Base-by-base conservation (phyloP, 2,113 vertebrate species). In the Numida meleagris region DNA sequence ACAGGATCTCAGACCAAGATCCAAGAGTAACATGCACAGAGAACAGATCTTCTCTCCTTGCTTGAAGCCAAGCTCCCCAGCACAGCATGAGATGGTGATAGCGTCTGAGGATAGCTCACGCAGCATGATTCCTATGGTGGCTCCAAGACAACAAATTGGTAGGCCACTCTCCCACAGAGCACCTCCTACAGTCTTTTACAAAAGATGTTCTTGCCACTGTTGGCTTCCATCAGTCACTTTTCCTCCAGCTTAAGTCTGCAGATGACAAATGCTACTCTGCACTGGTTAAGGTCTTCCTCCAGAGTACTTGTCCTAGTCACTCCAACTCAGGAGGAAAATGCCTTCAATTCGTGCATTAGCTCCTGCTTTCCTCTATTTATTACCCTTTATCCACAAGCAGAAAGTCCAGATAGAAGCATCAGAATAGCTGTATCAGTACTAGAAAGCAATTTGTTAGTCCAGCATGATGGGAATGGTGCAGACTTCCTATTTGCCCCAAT, bases 151-250 rank as follows among this genome's bases (percentile, higher is more conserved):
- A 36, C 0, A 2, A 88, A 86, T 15, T 31, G 15, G 9, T 31
- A 17, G 11, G 7, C 68, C 38, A 90, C 23, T 38, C 31, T 92
- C 51, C 68, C 77, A 82, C 51, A 68, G 4, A 55, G 43, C 6
- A 75, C 55, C 46, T 86, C 83, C 36, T 43, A 45, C 31, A 78
- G 43, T 57, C 48, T 95, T 43, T 48, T 94, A 19, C 62, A 84
- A 34, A 72, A 51, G 29, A 92, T 16, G 15, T 46, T 51, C 67
- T 80, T 3, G 2, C 71, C 34, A 43, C 0, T 19, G 0, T 31
- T 40, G 25, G n/a, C 58, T 73, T 79, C 78, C 43, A 68, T 9
- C 70, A 66, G 43, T 33, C 80, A 93, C 7, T 68, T 73, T 82
- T 78, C 43, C 7, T n/a, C 14, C 63, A 93, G 7, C 62, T 82